These are phyloP conservation scores for Standfussiana lucernea DNA, from an alignment of 2,888 invertebrate genomes.

Conservation along the genomic window DNA sequence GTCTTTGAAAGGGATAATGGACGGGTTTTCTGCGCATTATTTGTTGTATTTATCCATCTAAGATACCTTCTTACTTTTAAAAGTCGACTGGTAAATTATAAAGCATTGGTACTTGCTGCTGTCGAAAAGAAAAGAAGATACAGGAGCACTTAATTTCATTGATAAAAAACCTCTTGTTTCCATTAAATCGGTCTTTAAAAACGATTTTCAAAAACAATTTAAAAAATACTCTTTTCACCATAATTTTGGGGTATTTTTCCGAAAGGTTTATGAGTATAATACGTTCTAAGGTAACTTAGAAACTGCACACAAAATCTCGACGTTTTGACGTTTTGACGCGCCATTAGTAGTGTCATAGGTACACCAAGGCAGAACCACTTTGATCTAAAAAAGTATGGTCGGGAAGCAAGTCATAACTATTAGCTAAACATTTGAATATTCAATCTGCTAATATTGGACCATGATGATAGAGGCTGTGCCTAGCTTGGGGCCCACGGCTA, in stretches of 20 bases:
- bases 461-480: not conserved
- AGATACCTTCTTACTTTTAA: not conserved
- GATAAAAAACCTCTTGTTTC: not conserved
- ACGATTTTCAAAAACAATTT: not conserved
- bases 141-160: too few species aligned
- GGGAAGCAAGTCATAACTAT: not conserved
- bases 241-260: not conserved
- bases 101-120: not conserved
- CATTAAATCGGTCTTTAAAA: not conserved
- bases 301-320: not conserved
- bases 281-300: too few species aligned
- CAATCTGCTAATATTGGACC: not conserved
- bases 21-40: not conserved
- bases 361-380: not conserved
- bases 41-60: not conserved
- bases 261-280: too few species aligned
- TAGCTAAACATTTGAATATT: not conserved
- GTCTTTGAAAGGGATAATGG: conserved; percentile 20
- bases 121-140: not conserved
- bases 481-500: not conserved
- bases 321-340: not conserved
- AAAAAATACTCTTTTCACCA: not conserved
- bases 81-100: not conserved
- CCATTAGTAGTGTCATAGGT: not conserved
- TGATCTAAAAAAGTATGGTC: not conserved